These are phyloP conservation scores for Channa striata DNA, from an alignment of 2,797 vertebrate species.

Conservation along the genomic window DNA sequence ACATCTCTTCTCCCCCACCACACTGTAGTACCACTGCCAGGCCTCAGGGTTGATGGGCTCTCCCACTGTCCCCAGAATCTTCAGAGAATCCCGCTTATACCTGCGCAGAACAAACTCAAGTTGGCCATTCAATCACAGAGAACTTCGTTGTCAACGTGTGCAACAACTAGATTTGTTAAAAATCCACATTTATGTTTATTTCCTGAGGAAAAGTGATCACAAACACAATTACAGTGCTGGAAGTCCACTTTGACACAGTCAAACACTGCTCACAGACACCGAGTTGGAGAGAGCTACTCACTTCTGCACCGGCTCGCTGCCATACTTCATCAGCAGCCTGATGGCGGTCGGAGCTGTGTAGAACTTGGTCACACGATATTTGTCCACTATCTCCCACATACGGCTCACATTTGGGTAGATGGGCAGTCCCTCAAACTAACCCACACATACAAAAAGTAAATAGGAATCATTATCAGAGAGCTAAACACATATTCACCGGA, in stretches of 20 bases:
- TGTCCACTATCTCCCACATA: slow-evolving; percentile 94
- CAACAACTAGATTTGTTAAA: too few species aligned
- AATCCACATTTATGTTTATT: too few species aligned
- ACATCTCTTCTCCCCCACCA: slow-evolving; percentile 93
- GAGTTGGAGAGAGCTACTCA: slow-evolving; percentile 70
- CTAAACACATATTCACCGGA: too few species aligned
- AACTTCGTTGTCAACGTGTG: neutral
- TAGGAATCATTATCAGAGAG: too few species aligned
- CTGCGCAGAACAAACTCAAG: slow-evolving; percentile 68
- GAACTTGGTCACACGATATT: slow-evolving; percentile 95
- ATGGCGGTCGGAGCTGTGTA: slow-evolving; percentile 98
- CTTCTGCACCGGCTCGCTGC: slow-evolving; percentile 94
- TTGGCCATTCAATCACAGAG: too few species aligned
- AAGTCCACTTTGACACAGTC: neutral
- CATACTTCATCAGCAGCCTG: slow-evolving; percentile 96
- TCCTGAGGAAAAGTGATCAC: too few species aligned
- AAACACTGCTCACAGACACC: neutral
- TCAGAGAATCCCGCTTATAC: slow-evolving; percentile 91
- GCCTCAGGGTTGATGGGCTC: slow-evolving; percentile 99
- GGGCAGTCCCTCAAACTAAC: slow-evolving; percentile 96
- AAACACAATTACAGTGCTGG: neutral
- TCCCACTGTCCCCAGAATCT: slow-evolving; percentile 93
- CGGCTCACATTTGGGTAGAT: slow-evolving; percentile 92
- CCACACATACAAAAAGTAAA: slow-evolving; percentile 10
- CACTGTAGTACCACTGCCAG: slow-evolving; percentile 95